phyloP scores from a whole-genome alignment of 2,797 vertebrate species.

The Coregonus ussuriensis region DNA sequence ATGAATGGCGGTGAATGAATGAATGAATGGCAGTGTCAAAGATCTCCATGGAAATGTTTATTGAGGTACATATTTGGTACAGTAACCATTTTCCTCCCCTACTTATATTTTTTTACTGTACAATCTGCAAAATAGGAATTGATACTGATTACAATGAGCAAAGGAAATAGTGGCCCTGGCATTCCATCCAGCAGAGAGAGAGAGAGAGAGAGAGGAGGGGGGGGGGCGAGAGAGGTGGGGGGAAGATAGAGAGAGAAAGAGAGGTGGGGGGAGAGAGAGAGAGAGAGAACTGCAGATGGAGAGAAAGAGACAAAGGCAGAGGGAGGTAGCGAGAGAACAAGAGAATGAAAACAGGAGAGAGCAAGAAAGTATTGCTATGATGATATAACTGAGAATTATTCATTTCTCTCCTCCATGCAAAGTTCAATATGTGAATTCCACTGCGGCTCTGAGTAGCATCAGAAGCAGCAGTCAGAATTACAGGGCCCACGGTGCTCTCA shows the following conservation, averaged over 20 bases:
- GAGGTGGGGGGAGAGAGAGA: constrained; percentile 14
- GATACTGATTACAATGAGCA: constrained; percentile 60
- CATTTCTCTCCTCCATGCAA: constrained; percentile 53
- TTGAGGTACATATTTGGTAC: constrained; percentile 45
- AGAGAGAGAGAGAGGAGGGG: constrained; percentile 33
- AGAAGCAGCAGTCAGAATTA: constrained; percentile 49
- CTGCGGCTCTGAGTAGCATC: constrained; percentile 43
- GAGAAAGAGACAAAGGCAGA: constrained; percentile 22
- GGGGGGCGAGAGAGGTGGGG: background rate
- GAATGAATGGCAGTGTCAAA: constrained; percentile 69
- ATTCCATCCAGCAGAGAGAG: constrained; percentile 33
- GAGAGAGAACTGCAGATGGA: constrained; percentile 20
- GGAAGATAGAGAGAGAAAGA: constrained; percentile 29
- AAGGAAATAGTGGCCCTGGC: constrained; percentile 41
- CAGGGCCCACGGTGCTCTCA: constrained; percentile 49
- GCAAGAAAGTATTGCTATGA: background rate
- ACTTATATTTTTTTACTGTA: constrained; percentile 64
- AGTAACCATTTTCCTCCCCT: constrained; percentile 43
- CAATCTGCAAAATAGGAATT: constrained; percentile 66
- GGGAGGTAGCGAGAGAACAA: constrained; percentile 23
- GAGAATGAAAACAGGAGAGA: constrained; percentile 18
- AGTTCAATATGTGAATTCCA: constrained; percentile 63
- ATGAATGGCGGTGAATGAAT: constrained; percentile 53
- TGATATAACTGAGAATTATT: constrained; percentile 61
- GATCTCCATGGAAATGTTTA: constrained; percentile 23